Conservation (phyloP, 2,113 vertebrate species). For the Fregetta grallaria region DNA sequence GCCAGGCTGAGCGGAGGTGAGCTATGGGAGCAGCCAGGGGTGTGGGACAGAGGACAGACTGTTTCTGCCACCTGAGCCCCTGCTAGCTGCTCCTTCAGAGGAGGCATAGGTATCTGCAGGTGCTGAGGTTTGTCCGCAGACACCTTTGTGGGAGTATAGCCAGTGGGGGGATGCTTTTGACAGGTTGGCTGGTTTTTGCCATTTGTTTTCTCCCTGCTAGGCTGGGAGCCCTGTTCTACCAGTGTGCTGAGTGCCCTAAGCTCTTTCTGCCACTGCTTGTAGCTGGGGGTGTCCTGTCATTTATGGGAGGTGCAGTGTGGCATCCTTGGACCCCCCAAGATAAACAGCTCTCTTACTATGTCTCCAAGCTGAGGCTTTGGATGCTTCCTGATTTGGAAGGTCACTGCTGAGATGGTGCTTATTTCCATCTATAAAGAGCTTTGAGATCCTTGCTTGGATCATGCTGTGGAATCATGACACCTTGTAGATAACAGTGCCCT, state of each 20-base stretch:
- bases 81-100: not conserved
- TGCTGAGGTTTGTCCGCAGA: fast-evolving
- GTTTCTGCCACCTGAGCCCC: not conserved
- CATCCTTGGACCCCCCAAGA: not conserved
- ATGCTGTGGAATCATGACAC: not conserved
- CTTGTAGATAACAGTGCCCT: not conserved
- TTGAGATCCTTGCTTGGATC: not conserved
- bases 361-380: not conserved
- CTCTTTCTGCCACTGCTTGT: not conserved
- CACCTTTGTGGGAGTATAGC: not conserved
- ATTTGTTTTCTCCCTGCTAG: not conserved
- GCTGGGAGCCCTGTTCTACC: not conserved
- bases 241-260: not conserved
- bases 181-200: not conserved
- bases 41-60: not conserved
- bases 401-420: not conserved
- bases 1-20: not conserved
- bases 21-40: not conserved
- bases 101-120: not conserved
- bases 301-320: not conserved
- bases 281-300: not conserved
- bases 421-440: not conserved
- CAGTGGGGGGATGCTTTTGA: not conserved
- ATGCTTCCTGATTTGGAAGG: not conserved
- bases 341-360: not conserved